A percentile compares a stretch with the other conserved stretches of the same genome.
Conservation (phyloP, 1,140 invertebrate species). For the Aphelenchoides fujianensis region DNA sequence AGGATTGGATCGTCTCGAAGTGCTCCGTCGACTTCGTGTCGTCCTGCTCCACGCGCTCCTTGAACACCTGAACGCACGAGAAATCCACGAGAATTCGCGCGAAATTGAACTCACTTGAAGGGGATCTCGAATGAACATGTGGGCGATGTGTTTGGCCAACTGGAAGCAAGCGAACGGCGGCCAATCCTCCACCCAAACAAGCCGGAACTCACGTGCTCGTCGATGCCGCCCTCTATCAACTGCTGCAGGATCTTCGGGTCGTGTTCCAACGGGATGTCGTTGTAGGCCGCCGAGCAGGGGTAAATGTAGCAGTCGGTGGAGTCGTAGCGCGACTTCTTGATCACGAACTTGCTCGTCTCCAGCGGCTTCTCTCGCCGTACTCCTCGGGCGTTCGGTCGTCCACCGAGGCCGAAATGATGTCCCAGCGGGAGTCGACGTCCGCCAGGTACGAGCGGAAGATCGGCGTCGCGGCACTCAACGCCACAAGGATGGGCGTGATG, state of each 20-base stretch:
- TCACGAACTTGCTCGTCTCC: conserved; percentile 75
- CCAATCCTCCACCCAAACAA: conserved; percentile 19
- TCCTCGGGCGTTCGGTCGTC: conserved; percentile 93
- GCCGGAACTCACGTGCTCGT: conserved; percentile 26
- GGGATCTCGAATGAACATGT: conserved; percentile 96
- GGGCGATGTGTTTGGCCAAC: conserved; percentile 84
- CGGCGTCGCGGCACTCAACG: conserved; percentile 90
- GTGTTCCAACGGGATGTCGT: conserved; percentile 83
- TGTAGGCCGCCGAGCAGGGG: conserved; percentile 79
- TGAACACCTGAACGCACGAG: conserved; percentile 78
- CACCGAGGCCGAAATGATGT: conserved; percentile 66
- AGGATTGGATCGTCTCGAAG: conserved; percentile 98
- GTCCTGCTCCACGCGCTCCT: conserved; percentile 90
- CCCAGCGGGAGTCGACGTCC: conserved; percentile 86
- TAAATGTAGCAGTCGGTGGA: conserved; percentile 96
- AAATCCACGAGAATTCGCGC: no score
- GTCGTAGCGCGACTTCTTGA: conserved; percentile 93
- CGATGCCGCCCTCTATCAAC: conserved; percentile 73
- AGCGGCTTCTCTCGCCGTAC: conserved; percentile 72
- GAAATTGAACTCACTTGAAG: conserved; percentile 71
- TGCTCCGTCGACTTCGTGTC: conserved; percentile 92
- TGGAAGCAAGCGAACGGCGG: no score
- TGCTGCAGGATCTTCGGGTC: conserved; percentile 78
- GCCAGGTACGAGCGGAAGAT: conserved; percentile 86
- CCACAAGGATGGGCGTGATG: conserved; percentile 93